Percentiles rank a stretch among this genome's conserved stretches.
Conservation (phyloP, 2,113 vertebrate species). For the Regulus satrapa region DNA sequence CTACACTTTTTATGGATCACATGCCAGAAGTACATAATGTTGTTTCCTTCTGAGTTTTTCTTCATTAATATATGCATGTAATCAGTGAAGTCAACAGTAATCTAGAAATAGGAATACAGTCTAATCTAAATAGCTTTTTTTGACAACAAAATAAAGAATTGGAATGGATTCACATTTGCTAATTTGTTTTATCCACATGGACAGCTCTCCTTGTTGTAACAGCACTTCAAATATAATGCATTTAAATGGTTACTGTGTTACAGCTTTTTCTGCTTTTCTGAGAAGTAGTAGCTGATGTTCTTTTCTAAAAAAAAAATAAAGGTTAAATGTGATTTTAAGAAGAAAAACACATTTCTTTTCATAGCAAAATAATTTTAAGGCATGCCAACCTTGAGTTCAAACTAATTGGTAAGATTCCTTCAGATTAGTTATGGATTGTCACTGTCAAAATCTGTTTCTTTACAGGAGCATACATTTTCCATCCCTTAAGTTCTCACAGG, state of each 20-base stretch:
- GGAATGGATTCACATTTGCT: constrained; percentile 1
- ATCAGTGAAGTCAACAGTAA: not conserved
- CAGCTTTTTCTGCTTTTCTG: not conserved
- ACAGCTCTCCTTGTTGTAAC: not conserved
- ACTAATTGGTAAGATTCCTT: not conserved
- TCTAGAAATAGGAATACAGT: not conserved
- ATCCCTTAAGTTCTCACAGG: not conserved
- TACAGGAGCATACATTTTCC: not conserved
- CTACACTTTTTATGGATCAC: not conserved
- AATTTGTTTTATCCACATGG: constrained; percentile 31
- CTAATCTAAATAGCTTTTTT: not conserved
- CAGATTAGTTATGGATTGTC: not conserved
- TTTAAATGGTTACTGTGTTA: not conserved
- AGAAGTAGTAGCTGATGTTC: not conserved
- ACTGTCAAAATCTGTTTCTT: constrained; percentile 33
- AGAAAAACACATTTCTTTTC: not conserved
- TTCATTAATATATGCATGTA: not conserved
- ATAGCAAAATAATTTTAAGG: not conserved
- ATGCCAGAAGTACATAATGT: not conserved
- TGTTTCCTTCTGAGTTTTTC: not conserved
- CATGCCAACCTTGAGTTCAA: not conserved
- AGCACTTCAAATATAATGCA: not conserved
- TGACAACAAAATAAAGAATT: not conserved
- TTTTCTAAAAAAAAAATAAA: not conserved
- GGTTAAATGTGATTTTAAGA: not conserved